Evolutionary conservation across 1,140 invertebrate species (phyloP).

Genomic region (Hyles vespertilio): DNA sequence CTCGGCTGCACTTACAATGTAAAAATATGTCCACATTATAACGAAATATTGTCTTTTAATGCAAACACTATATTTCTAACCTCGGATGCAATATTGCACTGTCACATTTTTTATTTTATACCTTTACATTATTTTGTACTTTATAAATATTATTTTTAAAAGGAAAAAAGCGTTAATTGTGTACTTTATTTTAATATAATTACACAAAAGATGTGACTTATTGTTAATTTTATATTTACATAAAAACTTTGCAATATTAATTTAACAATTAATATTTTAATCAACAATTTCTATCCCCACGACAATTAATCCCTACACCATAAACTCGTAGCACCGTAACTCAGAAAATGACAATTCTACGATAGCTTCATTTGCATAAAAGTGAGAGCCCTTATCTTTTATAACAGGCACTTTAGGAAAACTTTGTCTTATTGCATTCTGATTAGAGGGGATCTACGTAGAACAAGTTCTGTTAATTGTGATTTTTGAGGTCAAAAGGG

Average conservation of each 20-base stretch:
- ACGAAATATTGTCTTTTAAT: too few species aligned
- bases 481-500: constrained; percentile 47
- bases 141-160: too few species aligned
- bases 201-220: neutral
- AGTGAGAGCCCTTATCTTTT: constrained; percentile 57
- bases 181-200: neutral
- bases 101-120: too few species aligned
- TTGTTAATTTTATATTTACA: neutral
- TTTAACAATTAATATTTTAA: neutral
- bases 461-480: constrained; percentile 34
- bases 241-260: neutral
- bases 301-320: too few species aligned
- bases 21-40: too few species aligned
- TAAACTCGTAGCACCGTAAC: constrained; percentile 19
- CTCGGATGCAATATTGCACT: too few species aligned
- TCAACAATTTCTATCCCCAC: too few species aligned
- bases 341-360: constrained; percentile 28
- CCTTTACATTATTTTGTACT: too few species aligned
- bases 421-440: constrained; percentile 65
- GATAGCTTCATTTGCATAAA: constrained; percentile 62
- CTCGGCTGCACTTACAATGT: too few species aligned
- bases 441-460: constrained; percentile 36
- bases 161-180: neutral
- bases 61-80: too few species aligned
- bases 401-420: constrained; percentile 62